These are phyloP conservation scores for Rutpela maculata DNA, from an alignment of 2,888 invertebrate genomes.

Conservation along the genomic window DNA sequence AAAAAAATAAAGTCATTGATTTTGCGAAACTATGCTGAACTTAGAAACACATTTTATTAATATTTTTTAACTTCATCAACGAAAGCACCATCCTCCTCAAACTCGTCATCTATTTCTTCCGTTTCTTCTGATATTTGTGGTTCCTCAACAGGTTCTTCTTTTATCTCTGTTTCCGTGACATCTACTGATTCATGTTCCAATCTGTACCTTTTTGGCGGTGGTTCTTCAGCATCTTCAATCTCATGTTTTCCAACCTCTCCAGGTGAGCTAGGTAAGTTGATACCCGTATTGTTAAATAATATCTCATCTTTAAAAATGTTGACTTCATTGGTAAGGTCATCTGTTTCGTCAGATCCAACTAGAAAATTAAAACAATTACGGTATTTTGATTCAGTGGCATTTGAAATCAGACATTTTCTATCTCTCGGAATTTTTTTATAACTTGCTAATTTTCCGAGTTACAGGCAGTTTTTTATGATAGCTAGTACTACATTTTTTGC, in stretches of 20 bases:
- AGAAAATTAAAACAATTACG: background rate
- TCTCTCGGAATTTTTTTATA: no score
- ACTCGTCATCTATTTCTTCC: conserved; percentile 23
- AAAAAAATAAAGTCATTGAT: background rate
- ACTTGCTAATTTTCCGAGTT: no score
- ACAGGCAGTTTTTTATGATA: no score
- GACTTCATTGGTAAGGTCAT: background rate
- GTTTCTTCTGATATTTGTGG: conserved; percentile 4
- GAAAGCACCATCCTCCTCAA: conserved; percentile 25
- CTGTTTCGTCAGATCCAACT: background rate
- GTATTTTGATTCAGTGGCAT: no score
- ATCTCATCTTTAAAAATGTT: conserved; percentile 10
- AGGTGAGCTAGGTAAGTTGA: background rate
- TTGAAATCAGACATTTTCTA: no score
- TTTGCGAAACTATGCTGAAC: background rate
- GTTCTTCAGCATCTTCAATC: background rate
- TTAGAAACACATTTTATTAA: conserved; percentile 12
- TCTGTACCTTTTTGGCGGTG: conserved; percentile 21
- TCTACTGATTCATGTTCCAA: background rate
- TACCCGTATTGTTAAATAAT: background rate
- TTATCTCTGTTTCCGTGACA: background rate
- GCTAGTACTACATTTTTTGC: no score
- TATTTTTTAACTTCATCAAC: conserved; percentile 32
- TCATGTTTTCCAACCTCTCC: background rate
- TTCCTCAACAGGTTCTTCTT: conserved; percentile 6